A percentile compares a stretch with the other conserved stretches of the same genome.
Conservation (phyloP, 2,888 invertebrate species). For the Nemoura dubitans region DNA sequence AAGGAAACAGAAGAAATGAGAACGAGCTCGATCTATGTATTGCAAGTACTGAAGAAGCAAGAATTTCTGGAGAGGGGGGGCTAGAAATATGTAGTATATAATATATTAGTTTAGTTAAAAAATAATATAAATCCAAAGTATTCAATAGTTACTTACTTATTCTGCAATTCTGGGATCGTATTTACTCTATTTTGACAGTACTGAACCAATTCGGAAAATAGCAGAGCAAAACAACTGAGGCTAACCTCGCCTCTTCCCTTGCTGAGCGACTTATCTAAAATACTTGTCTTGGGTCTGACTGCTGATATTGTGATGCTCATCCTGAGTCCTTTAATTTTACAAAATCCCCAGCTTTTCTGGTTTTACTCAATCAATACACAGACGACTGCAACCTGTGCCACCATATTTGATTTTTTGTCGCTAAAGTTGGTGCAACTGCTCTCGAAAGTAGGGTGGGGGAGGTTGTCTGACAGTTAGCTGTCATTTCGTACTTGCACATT, state of each 20-base stretch:
- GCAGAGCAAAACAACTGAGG: constrained; percentile 88
- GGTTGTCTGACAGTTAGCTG: not conserved
- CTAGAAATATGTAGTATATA: too few relatives aligned
- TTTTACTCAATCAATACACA: not conserved
- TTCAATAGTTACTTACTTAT: constrained; percentile 71
- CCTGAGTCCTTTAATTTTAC: constrained; percentile 2
- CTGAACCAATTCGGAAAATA: constrained; percentile 98
- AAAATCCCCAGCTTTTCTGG: not conserved
- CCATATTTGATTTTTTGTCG: not conserved
- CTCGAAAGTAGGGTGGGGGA: not conserved
- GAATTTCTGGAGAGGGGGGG: not conserved
- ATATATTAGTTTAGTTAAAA: too few relatives aligned
- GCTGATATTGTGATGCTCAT: constrained; percentile 56
- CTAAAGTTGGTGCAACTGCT: not conserved
- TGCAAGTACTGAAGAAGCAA: too few relatives aligned
- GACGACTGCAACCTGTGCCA: too few relatives aligned
- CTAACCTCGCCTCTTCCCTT: constrained; percentile 94
- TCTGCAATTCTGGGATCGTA: constrained; percentile 94
- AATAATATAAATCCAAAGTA: too few relatives aligned
- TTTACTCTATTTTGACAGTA: constrained; percentile 97
- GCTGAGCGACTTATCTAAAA: constrained; percentile 89
- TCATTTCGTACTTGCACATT: not conserved
- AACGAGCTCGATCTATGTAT: not conserved
- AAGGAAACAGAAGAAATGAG: not conserved
- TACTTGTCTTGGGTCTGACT: constrained; percentile 74